A percentile compares a stretch with the other conserved stretches of the same genome.
phyloP scores from a whole-genome alignment of 2,888 invertebrate species.

The Hipparchia sbordonii region DNA sequence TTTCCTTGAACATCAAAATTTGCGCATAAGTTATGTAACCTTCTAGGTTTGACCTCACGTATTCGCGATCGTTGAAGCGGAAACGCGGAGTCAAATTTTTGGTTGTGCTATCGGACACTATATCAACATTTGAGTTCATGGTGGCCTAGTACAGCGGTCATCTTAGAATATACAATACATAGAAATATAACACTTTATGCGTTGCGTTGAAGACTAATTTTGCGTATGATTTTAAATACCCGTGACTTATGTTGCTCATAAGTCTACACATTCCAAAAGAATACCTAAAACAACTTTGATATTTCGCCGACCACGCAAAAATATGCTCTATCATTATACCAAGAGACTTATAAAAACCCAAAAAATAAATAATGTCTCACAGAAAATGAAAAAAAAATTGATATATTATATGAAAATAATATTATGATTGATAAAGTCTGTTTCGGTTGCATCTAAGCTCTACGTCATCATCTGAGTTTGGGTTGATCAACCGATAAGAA shows the following conservation, averaged over 20 bases:
- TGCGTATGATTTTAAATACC: conserved; percentile 29
- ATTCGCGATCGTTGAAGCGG: conserved; percentile 58
- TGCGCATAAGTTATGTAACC: conserved; percentile 42
- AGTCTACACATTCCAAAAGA: conserved; percentile 40
- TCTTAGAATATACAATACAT: conserved; percentile 27
- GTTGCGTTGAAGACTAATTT: conserved; percentile 35
- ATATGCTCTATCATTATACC: conserved; percentile 44
- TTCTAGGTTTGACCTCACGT: conserved; percentile 50
- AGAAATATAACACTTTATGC: conserved; percentile 36
- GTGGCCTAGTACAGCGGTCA: conserved; percentile 57
- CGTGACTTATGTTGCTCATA: conserved; percentile 32
- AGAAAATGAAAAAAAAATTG: too few species aligned
- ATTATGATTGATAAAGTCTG: not conserved
- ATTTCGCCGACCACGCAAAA: conserved; percentile 67
- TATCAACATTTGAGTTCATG: conserved; percentile 71
- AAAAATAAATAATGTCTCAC: not conserved
- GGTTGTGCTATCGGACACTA: conserved; percentile 70
- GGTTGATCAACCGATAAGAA: conserved; percentile 72
- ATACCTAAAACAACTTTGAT: conserved; percentile 68
- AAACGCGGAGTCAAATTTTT: conserved; percentile 59
- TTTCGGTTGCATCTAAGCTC: conserved; percentile 51
- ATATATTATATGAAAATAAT: not conserved
- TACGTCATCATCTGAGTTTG: conserved; percentile 57
- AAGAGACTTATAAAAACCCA: not conserved
- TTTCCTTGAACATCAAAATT: conserved; percentile 44